A percentile compares a stretch with the other conserved stretches of the same genome.
phyloP scores from a whole-genome alignment of 2,113 vertebrate species.

The Pseudopodoces humilis region DNA sequence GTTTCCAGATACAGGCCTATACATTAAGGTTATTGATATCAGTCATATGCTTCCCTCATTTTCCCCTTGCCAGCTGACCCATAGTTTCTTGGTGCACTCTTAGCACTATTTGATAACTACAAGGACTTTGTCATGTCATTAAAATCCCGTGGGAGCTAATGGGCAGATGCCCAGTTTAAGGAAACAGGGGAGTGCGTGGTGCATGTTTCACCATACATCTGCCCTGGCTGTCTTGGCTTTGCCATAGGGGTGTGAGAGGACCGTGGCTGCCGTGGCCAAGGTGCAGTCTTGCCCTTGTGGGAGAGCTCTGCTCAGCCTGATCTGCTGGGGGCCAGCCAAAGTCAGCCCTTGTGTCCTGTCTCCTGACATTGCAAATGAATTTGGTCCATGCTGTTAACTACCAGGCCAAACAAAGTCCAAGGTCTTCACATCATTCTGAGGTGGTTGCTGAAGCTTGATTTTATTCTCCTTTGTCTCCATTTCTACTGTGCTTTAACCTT shows the following conservation, averaged over 20 bases:
- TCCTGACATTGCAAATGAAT: not conserved
- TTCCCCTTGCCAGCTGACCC: not conserved
- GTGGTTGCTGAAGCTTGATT: not conserved
- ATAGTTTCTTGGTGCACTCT: not conserved
- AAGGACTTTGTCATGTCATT: not conserved
- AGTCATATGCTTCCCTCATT: not conserved
- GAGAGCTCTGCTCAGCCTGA: not conserved
- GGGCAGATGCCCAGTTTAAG: not conserved
- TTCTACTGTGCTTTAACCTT: not conserved
- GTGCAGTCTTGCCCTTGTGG: not conserved
- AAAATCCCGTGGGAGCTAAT: not conserved
- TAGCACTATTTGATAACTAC: not conserved
- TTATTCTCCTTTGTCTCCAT: not conserved
- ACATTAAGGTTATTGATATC: not conserved
- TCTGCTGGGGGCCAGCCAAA: not conserved
- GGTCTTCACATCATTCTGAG: not conserved
- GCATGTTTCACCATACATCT: fast-evolving
- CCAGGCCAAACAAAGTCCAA: not conserved
- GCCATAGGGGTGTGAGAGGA: fast-evolving
- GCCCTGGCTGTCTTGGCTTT: not conserved
- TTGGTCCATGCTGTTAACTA: not conserved
- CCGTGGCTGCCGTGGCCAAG: fast-evolving
- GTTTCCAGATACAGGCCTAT: not conserved
- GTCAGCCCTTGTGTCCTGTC: fast-evolving
- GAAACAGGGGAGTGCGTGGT: fast-evolving